Evolutionary conservation across 1,140 invertebrate species (phyloP).

Genomic region (Linepithema humile): DNA sequence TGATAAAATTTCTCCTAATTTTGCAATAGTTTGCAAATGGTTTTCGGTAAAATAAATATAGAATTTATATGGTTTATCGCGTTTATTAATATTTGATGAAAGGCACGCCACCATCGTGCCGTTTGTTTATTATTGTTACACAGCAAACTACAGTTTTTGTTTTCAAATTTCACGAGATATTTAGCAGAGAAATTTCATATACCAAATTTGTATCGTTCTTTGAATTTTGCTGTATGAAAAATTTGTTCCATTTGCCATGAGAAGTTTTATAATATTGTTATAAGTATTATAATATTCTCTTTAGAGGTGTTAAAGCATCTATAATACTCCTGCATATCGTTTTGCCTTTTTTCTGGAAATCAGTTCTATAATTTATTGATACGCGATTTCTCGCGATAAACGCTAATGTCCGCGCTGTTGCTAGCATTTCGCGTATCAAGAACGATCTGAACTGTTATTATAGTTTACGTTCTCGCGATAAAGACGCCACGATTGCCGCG

Average conservation of each 20-base stretch:
- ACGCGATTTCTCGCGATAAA: conserved; percentile 6
- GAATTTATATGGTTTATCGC: too few relatives aligned
- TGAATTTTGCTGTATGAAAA: neutral
- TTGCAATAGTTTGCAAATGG: too few relatives aligned
- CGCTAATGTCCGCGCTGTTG: neutral
- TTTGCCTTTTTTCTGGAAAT: neutral
- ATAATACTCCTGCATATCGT: too few relatives aligned
- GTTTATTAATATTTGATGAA: too few relatives aligned
- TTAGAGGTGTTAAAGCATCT: neutral
- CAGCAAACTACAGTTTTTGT: neutral
- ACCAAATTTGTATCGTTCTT: neutral
- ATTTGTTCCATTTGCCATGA: neutral
- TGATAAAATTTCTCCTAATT: too few relatives aligned
- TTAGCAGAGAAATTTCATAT: neutral
- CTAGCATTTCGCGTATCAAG: neutral
- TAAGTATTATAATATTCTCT: too few relatives aligned
- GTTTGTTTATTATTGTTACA: too few relatives aligned
- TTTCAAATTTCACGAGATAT: neutral
- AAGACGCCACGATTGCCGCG: neutral
- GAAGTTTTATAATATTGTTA: neutral
- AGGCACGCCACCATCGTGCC: too few relatives aligned
- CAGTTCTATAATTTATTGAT: neutral
- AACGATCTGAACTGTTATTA: conserved; percentile 14
- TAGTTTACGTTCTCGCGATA: neutral
- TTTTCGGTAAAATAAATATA: too few relatives aligned